A percentile compares a stretch with the other conserved stretches of the same genome.
These are phyloP conservation scores for Phrynosoma blainvillii DNA, from an alignment of 2,113 vertebrate species.

Conservation along the genomic window DNA sequence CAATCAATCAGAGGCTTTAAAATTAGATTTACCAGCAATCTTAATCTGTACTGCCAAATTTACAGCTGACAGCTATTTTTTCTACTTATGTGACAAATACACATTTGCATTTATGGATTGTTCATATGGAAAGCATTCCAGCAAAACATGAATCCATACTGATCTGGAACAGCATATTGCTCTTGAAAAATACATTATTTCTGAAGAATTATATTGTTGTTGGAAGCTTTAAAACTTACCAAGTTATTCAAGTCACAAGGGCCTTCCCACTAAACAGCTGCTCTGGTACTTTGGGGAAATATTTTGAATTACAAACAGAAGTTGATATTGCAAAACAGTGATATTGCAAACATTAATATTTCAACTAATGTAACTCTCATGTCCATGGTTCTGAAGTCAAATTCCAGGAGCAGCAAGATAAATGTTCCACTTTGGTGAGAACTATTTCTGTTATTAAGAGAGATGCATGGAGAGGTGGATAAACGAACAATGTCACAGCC, in stretches of 20 bases:
- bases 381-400: not conserved
- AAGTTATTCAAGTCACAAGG: too few species aligned
- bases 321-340: not conserved
- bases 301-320: not conserved
- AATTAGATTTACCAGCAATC: conserved; percentile 30
- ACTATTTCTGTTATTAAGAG: not conserved
- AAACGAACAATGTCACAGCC: too few species aligned
- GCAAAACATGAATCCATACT: not conserved
- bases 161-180: not conserved
- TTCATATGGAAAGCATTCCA: not conserved
- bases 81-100: conserved; percentile 24
- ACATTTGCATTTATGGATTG: conserved; percentile 15
- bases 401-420: not conserved
- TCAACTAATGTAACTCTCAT: not conserved
- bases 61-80: conserved; percentile 32
- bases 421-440: not conserved
- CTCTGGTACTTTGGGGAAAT: not conserved
- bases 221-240: too few species aligned
- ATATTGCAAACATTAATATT: not conserved
- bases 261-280: not conserved
- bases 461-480: too few species aligned
- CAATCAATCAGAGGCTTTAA: conserved; percentile 37
- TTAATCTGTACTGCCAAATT: conserved; percentile 39
- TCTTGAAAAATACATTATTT: too few species aligned
- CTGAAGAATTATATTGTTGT: not conserved